Percentiles rank a stretch among this genome's conserved stretches.
Evolutionary conservation across 2,888 invertebrate species (phyloP).

Genomic region (Conomelus anceps): DNA sequence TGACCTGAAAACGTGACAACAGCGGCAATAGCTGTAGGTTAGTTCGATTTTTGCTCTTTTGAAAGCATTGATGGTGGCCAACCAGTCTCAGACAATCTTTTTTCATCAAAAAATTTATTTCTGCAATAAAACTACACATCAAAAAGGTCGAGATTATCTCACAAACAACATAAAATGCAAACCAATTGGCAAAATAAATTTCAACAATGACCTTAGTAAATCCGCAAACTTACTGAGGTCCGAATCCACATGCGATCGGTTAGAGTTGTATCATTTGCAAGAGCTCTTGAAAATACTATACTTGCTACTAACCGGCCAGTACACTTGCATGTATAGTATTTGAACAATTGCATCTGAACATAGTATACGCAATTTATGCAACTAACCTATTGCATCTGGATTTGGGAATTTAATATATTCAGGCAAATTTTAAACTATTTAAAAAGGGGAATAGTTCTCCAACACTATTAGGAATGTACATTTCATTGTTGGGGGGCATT

Average conservation of each 20-base stretch:
- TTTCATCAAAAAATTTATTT: neutral
- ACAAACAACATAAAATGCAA: neutral
- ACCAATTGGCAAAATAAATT: neutral
- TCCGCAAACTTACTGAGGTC: neutral
- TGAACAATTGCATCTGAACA: too few relatives aligned
- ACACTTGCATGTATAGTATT: too few relatives aligned
- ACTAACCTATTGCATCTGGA: too few relatives aligned
- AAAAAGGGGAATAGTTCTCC: too few relatives aligned
- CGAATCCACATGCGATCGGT: neutral
- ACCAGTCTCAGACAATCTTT: neutral
- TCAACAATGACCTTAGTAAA: neutral
- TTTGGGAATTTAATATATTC: too few relatives aligned
- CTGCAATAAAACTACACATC: neutral
- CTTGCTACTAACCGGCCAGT: too few relatives aligned
- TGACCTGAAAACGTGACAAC: neutral
- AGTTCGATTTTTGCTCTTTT: neutral
- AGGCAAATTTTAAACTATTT: too few relatives aligned
- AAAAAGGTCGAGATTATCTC: neutral
- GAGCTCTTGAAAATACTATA: too few relatives aligned
- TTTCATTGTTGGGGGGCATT: too few relatives aligned
- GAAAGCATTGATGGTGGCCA: neutral
- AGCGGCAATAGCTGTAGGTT: neutral
- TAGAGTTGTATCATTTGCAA: too few relatives aligned
- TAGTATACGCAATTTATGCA: too few relatives aligned
- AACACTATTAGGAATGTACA: too few relatives aligned